These are phyloP conservation scores for Ceriagrion tenellum DNA, from an alignment of 2,888 invertebrate species.

Conservation along the genomic window DNA sequence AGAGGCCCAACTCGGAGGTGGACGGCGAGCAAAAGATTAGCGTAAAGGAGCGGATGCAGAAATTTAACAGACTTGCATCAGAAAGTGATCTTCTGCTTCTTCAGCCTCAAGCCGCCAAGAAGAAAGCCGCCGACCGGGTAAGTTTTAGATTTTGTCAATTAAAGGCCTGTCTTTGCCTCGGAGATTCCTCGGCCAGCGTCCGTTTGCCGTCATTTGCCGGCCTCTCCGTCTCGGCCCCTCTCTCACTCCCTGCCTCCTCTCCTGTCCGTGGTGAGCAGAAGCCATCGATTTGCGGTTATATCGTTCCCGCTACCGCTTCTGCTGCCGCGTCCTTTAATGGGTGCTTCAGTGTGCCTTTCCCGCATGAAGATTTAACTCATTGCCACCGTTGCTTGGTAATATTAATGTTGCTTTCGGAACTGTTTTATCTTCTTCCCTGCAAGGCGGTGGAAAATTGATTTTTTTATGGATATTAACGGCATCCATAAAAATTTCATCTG, in stretches of 20 bases:
- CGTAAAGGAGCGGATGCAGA: constrained; percentile 94
- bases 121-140: constrained; percentile 84
- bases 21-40: constrained; percentile 83
- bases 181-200: not conserved
- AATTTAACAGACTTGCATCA: constrained; percentile 94
- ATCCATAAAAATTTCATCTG: not conserved
- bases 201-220: not conserved
- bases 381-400: not conserved
- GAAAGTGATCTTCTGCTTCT: constrained; percentile 80
- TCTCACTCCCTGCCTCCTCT: no score
- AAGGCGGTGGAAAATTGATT: not conserved
- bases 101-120: constrained; percentile 75
- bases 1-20: constrained; percentile 69
- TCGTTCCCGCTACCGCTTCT: not conserved
- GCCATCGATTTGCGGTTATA: not conserved
- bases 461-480: not conserved
- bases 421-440: not conserved
- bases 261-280: not conserved
- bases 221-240: not conserved
- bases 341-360: not conserved
- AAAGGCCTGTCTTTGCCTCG: not conserved
- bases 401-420: not conserved
- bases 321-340: not conserved
- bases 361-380: not conserved
- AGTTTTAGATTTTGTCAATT: constrained; percentile 48